Percentiles rank a stretch among this genome's conserved stretches.
phyloP scores from a whole-genome alignment of 2,797 vertebrate genomes.

The Poeciliopsis turneri region DNA sequence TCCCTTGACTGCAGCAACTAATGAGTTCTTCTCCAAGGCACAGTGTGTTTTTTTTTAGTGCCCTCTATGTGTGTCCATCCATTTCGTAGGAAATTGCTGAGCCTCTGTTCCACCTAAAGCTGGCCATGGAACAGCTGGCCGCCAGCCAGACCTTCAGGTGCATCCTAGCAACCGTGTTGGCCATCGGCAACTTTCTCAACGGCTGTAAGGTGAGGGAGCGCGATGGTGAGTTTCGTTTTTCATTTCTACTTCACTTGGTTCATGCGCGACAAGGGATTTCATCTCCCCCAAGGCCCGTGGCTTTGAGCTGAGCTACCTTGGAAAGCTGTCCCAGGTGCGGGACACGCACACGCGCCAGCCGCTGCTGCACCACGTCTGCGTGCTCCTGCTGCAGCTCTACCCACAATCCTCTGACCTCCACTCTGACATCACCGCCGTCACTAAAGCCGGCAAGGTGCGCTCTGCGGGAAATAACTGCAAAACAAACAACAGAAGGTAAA shows the following conservation, averaged over 20 bases:
- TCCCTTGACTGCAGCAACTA: background rate
- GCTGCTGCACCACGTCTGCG: constrained; percentile 80
- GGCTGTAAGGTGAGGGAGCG: constrained; percentile 74
- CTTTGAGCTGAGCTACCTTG: constrained; percentile 84
- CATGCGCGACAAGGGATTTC: background rate
- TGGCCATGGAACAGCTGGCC: constrained; percentile 82
- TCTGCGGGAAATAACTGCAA: no score
- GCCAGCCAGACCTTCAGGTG: constrained; percentile 79
- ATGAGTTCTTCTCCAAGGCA: background rate
- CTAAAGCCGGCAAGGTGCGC: constrained; percentile 80
- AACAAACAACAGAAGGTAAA: background rate
- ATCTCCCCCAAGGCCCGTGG: constrained; percentile 76
- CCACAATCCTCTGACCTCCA: constrained; percentile 82
- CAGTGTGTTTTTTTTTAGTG: background rate
- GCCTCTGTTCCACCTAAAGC: constrained; percentile 83
- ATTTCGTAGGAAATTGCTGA: constrained; percentile 80
- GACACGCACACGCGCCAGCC: constrained; percentile 81
- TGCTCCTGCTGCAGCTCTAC: constrained; percentile 79
- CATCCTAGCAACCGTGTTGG: constrained; percentile 82
- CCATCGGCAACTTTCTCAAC: constrained; percentile 84
- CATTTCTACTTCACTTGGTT: background rate
- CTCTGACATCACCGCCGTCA: constrained; percentile 80
- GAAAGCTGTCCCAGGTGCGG: constrained; percentile 81
- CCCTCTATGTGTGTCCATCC: constrained; percentile 1
- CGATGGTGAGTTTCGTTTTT: background rate